Conservation (phyloP, 1,140 invertebrate genomes). For the Chymomyza costata region DNA sequence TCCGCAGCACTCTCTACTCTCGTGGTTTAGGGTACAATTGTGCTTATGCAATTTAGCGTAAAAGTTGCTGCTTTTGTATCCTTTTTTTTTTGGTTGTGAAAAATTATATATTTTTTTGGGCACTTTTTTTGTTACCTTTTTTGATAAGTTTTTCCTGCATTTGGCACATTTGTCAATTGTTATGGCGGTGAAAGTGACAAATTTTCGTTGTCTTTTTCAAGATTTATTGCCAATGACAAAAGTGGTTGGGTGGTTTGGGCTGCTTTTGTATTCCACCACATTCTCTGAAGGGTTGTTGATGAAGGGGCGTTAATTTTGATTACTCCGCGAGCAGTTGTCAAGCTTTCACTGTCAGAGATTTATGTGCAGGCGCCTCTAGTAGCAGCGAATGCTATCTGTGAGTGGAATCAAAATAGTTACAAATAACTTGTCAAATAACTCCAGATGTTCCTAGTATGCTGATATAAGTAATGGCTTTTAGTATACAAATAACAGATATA, state of each 20-base stretch:
- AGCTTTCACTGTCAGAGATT: too few relatives aligned
- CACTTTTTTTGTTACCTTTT: slow-evolving; percentile 26
- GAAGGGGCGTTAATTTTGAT: slow-evolving; percentile 43
- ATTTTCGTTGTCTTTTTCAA: slow-evolving; percentile 44
- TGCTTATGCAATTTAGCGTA: slow-evolving; percentile 59
- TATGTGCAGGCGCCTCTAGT: too few relatives aligned
- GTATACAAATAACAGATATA: too few relatives aligned
- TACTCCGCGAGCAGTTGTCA: too few relatives aligned
- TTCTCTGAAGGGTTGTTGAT: slow-evolving; percentile 47
- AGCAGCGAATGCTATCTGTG: too few relatives aligned
- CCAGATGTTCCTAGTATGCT: too few relatives aligned
- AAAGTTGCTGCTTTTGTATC: slow-evolving; percentile 35
- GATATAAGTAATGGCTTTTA: too few relatives aligned
- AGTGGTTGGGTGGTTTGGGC: slow-evolving; percentile 52
- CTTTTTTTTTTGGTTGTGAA: slow-evolving; percentile 26
- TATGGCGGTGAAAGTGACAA: slow-evolving; percentile 59
- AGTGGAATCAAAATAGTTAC: too few relatives aligned
- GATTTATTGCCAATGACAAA: slow-evolving; percentile 49
- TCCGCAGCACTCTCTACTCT: neutral
- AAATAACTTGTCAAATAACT: too few relatives aligned
- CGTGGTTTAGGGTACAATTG: slow-evolving; percentile 46
- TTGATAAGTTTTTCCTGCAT: slow-evolving; percentile 9
- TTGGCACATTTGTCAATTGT: slow-evolving; percentile 57
- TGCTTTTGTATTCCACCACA: neutral
- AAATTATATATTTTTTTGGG: slow-evolving; percentile 23